These are phyloP conservation scores for Bujurquina vittata DNA, from an alignment of 2,113 vertebrate species.

Conservation along the genomic window DNA sequence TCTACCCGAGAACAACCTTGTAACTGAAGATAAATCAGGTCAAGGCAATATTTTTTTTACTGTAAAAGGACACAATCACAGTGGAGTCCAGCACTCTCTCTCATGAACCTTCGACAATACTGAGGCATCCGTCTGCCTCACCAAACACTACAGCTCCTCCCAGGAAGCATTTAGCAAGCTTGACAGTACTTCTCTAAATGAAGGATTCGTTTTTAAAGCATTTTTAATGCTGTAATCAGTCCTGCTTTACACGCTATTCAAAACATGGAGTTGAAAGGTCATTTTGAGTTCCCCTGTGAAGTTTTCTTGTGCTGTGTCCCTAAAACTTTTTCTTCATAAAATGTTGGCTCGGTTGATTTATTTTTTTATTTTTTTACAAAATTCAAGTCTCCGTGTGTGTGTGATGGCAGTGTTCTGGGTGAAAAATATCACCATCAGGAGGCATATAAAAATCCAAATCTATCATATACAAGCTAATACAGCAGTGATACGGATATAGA, in stretches of 20 bases:
- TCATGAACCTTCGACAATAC: neutral
- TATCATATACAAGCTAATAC: neutral
- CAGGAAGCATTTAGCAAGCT: too few species aligned
- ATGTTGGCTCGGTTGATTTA: too few species aligned
- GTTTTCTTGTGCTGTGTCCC: too few species aligned
- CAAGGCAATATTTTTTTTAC: neutral
- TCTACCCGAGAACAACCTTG: neutral
- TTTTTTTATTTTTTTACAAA: too few species aligned
- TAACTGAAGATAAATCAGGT: neutral
- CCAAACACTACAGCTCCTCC: neutral
- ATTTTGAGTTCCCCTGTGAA: too few species aligned
- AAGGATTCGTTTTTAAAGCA: too few species aligned
- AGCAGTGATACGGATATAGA: neutral
- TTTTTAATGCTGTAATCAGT: too few species aligned
- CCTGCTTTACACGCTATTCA: too few species aligned
- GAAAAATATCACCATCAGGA: neutral
- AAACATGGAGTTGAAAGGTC: too few species aligned
- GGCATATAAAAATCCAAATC: neutral
- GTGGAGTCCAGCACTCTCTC: neutral
- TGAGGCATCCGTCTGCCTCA: neutral
- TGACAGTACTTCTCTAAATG: too few species aligned
- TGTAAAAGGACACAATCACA: neutral
- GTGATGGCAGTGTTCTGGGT: neutral
- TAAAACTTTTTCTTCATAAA: too few species aligned
- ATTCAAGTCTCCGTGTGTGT: too few species aligned